Evolutionary conservation across 1,140 invertebrate genomes (phyloP).

Genomic region (Meloidogyne exigua): DNA sequence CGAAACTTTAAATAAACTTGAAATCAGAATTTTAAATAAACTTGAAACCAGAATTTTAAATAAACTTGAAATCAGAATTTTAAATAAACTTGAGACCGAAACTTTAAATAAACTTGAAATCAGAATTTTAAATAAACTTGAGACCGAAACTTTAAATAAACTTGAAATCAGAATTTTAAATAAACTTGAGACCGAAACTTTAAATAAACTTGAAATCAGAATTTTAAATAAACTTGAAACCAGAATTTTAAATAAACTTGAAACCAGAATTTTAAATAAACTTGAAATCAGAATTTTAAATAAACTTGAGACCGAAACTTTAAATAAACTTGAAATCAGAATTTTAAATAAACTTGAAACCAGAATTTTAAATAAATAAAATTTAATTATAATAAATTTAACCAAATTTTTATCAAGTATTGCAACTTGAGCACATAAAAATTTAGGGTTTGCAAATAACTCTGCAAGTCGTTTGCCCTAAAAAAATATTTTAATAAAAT

Average conservation of each 20-base stretch:
- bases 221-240: constrained; percentile 12
- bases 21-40: not conserved
- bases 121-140: not conserved
- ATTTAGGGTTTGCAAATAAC: constrained; percentile 12
- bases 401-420: constrained; percentile 28
- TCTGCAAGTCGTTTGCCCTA: constrained; percentile 10
- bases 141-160: no score
- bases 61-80: no score
- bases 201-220: not conserved
- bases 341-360: not conserved
- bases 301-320: no score
- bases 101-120: not conserved
- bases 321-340: constrained; percentile 9
- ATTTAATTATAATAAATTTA: not conserved
- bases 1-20: no score
- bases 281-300: no score
- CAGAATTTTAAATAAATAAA: not conserved
- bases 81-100: constrained; percentile 9
- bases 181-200: constrained; percentile 10
- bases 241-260: not conserved
- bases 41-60: constrained; percentile 11
- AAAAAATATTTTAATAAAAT: not conserved
- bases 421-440: constrained; percentile 12
- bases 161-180: no score
- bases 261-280: no score